Conservation (phyloP, 2,797 vertebrate species). For the Semotilus atromaculatus region DNA sequence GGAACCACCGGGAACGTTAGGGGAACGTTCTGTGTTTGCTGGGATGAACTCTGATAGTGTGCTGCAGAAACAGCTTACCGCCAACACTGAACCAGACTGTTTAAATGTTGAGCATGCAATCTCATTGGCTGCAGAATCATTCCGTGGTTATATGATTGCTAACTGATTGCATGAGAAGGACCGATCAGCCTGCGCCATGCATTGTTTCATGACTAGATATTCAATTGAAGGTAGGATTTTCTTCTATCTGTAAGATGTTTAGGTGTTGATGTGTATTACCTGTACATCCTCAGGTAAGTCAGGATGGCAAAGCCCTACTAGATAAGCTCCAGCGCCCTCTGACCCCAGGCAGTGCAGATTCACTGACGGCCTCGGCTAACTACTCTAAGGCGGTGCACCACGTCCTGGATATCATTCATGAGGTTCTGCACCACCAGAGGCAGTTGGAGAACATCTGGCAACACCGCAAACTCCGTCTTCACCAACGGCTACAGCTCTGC, state of each 20-base stretch:
- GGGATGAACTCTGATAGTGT: neutral
- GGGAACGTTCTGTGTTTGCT: too few relatives aligned
- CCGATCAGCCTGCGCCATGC: neutral
- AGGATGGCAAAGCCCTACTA: conserved; percentile 94
- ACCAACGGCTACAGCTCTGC: conserved; percentile 95
- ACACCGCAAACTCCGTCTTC: conserved; percentile 96
- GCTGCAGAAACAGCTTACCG: neutral
- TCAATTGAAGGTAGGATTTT: neutral
- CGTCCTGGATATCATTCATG: conserved; percentile 94
- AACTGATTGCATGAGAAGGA: too few relatives aligned
- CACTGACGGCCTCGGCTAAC: conserved; percentile 92
- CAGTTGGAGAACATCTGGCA: conserved; percentile 99
- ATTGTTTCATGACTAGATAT: neutral
- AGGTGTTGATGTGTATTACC: neutral
- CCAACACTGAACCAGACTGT: neutral
- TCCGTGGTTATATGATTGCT: neutral
- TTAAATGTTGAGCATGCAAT: neutral
- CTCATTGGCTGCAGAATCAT: neutral
- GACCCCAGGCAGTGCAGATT: conserved; percentile 94
- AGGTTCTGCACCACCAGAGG: conserved; percentile 96
- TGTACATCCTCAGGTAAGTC: conserved; percentile 84
- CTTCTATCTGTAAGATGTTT: neutral
- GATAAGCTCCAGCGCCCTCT: conserved; percentile 96
- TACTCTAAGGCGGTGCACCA: conserved; percentile 98
- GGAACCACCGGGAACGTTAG: too few relatives aligned